A percentile compares a stretch with the other conserved stretches of the same genome.
phyloP scores from a whole-genome alignment of 2,888 invertebrate species.

The Eupithecia dodoneata region DNA sequence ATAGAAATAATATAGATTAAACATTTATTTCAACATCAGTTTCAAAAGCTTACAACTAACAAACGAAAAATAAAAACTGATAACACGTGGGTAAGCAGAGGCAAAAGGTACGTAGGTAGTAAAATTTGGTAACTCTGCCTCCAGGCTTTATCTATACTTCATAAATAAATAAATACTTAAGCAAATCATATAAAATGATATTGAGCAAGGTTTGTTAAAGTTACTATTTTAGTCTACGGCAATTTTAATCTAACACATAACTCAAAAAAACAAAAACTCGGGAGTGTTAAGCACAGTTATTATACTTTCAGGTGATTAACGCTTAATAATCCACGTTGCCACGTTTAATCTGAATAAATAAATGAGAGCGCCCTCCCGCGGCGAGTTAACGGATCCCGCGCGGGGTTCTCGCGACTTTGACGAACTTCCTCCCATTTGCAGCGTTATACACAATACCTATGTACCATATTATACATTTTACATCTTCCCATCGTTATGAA shows the following conservation, averaged over 20 bases:
- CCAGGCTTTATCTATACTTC: not conserved
- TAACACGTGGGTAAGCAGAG: not conserved
- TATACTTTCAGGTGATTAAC: slow-evolving; percentile 13
- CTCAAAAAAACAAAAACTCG: not conserved
- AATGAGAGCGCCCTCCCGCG: slow-evolving; percentile 51
- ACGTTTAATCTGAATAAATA: slow-evolving; percentile 48
- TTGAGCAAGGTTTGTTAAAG: not conserved
- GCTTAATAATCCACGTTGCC: slow-evolving; percentile 26
- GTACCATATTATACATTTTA: not conserved
- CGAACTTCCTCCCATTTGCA: slow-evolving; percentile 75
- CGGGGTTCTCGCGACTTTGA: slow-evolving; percentile 60
- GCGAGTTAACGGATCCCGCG: slow-evolving; percentile 53
- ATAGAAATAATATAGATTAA: not conserved
- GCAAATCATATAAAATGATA: not conserved
- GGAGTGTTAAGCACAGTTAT: not conserved
- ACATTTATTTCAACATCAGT: not conserved
- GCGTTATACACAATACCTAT: slow-evolving; percentile 43
- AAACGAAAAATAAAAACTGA: not conserved
- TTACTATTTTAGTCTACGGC: not conserved
- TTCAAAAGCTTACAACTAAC: not conserved
- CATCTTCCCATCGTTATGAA: not conserved
- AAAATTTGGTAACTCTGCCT: too few relatives aligned
- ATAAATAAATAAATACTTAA: not conserved
- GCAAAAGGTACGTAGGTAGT: too few relatives aligned
- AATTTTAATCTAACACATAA: not conserved